These are phyloP conservation scores for Pedetes capensis DNA, from an alignment of 2,113 vertebrate genomes.

Conservation along the genomic window DNA sequence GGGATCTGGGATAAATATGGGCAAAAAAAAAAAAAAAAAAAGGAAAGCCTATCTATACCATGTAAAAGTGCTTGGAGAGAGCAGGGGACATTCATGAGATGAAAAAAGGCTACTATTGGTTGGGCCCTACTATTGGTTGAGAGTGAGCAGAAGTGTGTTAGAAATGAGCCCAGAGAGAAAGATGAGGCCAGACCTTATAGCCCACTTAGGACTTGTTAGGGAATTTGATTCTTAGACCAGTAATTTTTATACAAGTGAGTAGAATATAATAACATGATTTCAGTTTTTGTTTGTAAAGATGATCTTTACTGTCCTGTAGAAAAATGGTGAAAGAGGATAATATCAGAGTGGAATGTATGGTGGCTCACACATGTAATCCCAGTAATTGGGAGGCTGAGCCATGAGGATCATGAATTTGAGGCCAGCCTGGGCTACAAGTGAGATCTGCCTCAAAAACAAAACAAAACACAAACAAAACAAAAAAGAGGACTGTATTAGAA, in stretches of 20 bases:
- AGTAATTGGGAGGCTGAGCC: neutral
- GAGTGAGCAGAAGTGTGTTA: neutral
- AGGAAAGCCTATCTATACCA: neutral
- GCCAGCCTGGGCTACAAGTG: neutral
- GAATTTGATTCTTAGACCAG: neutral
- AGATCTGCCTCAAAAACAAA: neutral
- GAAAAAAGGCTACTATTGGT: neutral
- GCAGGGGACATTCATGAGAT: neutral
- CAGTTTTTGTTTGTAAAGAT: neutral
- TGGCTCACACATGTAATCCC: neutral
- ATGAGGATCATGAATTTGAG: neutral
- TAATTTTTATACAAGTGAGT: neutral
- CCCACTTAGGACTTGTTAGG: neutral
- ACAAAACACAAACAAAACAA: neutral
- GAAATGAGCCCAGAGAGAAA: neutral
- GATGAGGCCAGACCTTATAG: neutral
- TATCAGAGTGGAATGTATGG: neutral
- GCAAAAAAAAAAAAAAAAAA: neutral
- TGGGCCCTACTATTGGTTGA: too few relatives aligned
- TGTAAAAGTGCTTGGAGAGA: neutral
- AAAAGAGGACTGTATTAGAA: neutral
- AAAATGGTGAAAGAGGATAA: neutral
- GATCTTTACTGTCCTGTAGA: neutral
- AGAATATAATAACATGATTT: neutral
- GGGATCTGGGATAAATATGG: neutral